These are phyloP conservation scores for Linnaemya tessellans DNA, from an alignment of 2,888 invertebrate genomes.

Conservation along the genomic window DNA sequence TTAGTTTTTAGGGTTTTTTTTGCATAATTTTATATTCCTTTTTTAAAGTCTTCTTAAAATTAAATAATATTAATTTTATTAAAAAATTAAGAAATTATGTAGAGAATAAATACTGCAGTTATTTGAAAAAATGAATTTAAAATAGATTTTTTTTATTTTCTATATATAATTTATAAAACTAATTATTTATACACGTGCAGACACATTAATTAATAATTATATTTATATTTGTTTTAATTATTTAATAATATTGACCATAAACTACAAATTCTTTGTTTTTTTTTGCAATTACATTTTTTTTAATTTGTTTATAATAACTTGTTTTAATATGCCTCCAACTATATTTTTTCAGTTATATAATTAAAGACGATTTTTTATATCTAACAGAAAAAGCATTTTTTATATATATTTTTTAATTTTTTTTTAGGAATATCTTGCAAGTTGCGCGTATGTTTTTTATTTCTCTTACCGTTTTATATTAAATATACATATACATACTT, in stretches of 20 bases:
- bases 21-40: conserved; percentile 56
- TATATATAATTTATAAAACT: conserved; percentile 68
- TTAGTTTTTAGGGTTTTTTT: conserved; percentile 44
- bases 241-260: conserved; percentile 70
- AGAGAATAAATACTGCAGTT: conserved; percentile 72
- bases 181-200: conserved; percentile 72
- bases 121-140: conserved; percentile 60
- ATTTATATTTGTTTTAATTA: conserved; percentile 65
- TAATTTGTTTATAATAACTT: conserved; percentile 30
- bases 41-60: conserved; percentile 63
- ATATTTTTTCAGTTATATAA: conserved; percentile 54
- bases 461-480: conserved; percentile 35
- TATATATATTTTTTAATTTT: conserved; percentile 26
- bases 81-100: conserved; percentile 67
- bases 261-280: conserved; percentile 68
- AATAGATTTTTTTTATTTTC: conserved; percentile 52
- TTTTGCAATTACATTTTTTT: conserved; percentile 17
- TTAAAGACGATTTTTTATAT: conserved; percentile 44
- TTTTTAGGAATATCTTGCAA: conserved; percentile 71
- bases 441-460: conserved; percentile 69
- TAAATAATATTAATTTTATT: conserved; percentile 41
- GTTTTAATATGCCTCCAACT: conserved; percentile 40
- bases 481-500: conserved; percentile 45
- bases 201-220: conserved; percentile 69
- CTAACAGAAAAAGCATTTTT: conserved; percentile 70